phyloP scores from a whole-genome alignment of 2,888 invertebrate genomes.

The Scelioninae gen. 1 region DNA sequence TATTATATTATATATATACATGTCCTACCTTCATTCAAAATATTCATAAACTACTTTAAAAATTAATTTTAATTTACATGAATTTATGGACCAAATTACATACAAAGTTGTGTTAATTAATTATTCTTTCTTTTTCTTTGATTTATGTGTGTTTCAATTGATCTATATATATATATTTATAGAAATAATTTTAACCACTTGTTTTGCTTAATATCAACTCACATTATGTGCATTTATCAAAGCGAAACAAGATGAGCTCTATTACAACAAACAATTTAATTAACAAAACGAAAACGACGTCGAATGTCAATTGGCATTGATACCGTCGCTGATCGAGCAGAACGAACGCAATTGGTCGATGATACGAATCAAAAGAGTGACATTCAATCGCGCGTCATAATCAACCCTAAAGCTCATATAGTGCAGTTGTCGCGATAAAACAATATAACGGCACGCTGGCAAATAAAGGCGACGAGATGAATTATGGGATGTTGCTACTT shows the following conservation, averaged over 20 bases:
- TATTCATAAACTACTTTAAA: too few relatives aligned
- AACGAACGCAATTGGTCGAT: conserved; percentile 47
- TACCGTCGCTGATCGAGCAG: conserved; percentile 18
- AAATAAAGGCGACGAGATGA: conserved; percentile 71
- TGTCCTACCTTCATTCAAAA: too few relatives aligned
- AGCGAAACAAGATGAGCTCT: not conserved
- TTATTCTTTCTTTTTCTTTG: too few relatives aligned
- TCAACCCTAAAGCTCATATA: conserved; percentile 36
- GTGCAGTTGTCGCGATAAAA: conserved; percentile 49
- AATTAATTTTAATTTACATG: too few relatives aligned
- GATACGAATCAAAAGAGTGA: conserved; percentile 49
- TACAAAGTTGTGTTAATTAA: too few relatives aligned
- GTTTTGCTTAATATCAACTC: not conserved
- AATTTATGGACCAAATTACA: too few relatives aligned
- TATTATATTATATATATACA: too few relatives aligned
- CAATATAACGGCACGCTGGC: conserved; percentile 53
- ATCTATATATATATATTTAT: too few relatives aligned
- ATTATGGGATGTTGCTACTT: conserved; percentile 80
- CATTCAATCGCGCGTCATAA: conserved; percentile 60
- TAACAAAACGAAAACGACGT: conserved; percentile 32
- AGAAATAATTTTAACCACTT: too few relatives aligned
- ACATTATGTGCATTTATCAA: not conserved
- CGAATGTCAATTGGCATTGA: conserved; percentile 49
- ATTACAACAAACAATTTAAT: conserved; percentile 29
- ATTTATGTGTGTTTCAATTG: too few relatives aligned